A percentile compares a stretch with the other conserved stretches of the same genome.
Conservation (phyloP, 2,113 vertebrate species). For the Fulica atra region DNA sequence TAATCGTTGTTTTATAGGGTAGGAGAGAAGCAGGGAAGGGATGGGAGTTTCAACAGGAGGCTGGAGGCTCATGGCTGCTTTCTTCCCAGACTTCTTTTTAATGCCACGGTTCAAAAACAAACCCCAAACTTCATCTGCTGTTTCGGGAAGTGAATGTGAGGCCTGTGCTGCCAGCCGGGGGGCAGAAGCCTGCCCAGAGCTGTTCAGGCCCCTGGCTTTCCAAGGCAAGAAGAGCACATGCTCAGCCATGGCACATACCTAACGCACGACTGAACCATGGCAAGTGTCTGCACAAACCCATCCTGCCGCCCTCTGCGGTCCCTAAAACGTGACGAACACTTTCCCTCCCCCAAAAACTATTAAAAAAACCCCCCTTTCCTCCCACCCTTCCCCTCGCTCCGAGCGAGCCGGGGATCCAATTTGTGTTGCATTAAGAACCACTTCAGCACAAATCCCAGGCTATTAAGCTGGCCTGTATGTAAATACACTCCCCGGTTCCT, state of each 20-base stretch:
- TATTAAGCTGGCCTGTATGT: not conserved
- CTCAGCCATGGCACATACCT: not conserved
- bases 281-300: conserved; percentile 14
- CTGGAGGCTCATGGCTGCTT: not conserved
- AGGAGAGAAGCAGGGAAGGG: not conserved
- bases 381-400: not conserved
- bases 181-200: conserved; percentile 2
- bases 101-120: not conserved
- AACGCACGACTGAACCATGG: conserved; percentile 2
- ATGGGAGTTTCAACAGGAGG: not conserved
- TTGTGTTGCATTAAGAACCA: conserved; percentile 52
- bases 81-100: not conserved
- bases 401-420: not conserved
- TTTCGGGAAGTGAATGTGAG: conserved; percentile 3
- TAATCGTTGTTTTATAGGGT: conserved; percentile 6
- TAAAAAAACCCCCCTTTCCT: not conserved
- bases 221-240: not conserved
- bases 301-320: not conserved
- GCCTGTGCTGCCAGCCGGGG: not conserved
- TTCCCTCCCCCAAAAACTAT: conserved; percentile 23
- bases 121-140: not conserved
- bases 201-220: not conserved
- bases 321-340: not conserved
- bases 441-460: conserved; percentile 49
- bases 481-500: not conserved